Conservation (phyloP, 2,888 invertebrate genomes). For the Thera obeliscata region DNA sequence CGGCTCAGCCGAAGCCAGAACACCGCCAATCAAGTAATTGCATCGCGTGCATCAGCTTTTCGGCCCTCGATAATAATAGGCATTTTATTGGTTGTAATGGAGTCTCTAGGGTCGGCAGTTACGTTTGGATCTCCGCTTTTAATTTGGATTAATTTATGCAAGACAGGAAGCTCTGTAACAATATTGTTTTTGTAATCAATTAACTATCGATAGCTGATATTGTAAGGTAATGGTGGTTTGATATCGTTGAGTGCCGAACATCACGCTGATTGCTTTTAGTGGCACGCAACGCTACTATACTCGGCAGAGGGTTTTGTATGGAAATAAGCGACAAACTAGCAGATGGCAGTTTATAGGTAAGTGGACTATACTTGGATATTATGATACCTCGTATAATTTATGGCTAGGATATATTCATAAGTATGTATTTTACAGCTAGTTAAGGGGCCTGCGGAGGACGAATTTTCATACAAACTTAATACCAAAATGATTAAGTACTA, state of each 20-base stretch:
- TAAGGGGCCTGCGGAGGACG: too few species aligned
- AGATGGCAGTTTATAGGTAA: slow-evolving; percentile 25
- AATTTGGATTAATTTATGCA: slow-evolving; percentile 80
- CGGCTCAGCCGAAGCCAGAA: slow-evolving; percentile 74
- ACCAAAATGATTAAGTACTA: too few species aligned
- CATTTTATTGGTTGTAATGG: slow-evolving; percentile 84
- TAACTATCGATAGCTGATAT: slow-evolving; percentile 62
- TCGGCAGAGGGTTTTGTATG: slow-evolving; percentile 47
- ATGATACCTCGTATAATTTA: too few species aligned
- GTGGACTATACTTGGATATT: slow-evolving; percentile 1
- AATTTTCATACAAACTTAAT: too few species aligned
- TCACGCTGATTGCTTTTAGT: slow-evolving; percentile 71
- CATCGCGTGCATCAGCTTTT: slow-evolving; percentile 85
- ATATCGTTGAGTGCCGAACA: slow-evolving; percentile 73
- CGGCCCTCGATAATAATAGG: slow-evolving; percentile 84
- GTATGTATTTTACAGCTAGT: too few species aligned
- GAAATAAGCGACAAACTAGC: slow-evolving; percentile 23
- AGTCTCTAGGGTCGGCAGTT: slow-evolving; percentile 82
- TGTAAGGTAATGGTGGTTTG: slow-evolving; percentile 66
- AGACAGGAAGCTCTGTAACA: slow-evolving; percentile 61
- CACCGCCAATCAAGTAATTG: slow-evolving; percentile 84
- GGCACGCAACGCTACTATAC: slow-evolving; percentile 65
- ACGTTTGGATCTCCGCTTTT: slow-evolving; percentile 75
- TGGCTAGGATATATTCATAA: too few species aligned
- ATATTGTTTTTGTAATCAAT: slow-evolving; percentile 76